Evolutionary conservation across 2,888 invertebrate genomes (phyloP).

Genomic region (Oligia strigilis): DNA sequence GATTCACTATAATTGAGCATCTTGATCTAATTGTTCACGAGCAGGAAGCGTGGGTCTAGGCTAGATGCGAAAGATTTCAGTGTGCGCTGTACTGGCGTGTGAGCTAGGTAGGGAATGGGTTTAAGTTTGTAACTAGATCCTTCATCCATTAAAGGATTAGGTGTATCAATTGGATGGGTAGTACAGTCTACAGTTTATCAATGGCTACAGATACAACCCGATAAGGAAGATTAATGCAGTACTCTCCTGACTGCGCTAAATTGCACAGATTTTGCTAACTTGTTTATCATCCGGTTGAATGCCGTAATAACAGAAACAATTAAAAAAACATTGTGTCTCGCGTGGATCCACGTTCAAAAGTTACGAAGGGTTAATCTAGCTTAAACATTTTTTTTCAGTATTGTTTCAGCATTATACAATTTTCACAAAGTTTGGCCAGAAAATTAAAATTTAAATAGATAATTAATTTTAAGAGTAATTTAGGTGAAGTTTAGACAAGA

Average conservation of each 20-base stretch:
- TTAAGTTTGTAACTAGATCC: neutral
- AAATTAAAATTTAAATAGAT: too few relatives aligned
- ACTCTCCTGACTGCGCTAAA: neutral
- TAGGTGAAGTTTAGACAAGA: neutral
- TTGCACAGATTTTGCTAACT: neutral
- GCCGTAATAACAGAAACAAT: too few relatives aligned
- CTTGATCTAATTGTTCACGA: conserved; percentile 56
- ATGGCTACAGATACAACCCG: too few relatives aligned
- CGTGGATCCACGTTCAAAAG: too few relatives aligned
- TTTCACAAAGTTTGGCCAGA: neutral
- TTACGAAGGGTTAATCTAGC: too few relatives aligned
- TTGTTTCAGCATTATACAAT: too few relatives aligned
- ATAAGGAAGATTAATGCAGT: too few relatives aligned
- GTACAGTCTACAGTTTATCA: neutral
- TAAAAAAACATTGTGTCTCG: too few relatives aligned
- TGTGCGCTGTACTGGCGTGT: neutral
- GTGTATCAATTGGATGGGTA: neutral
- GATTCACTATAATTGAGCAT: conserved; percentile 38
- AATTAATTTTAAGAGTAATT: neutral
- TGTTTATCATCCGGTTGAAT: neutral
- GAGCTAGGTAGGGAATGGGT: neutral
- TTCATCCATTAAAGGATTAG: neutral
- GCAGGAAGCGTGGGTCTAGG: conserved; percentile 51
- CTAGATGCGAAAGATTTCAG: conserved; percentile 34
- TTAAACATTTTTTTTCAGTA: too few relatives aligned